Evolutionary conservation across 1,140 invertebrate species (phyloP).

Genomic region (Leptonema lineaticorne): DNA sequence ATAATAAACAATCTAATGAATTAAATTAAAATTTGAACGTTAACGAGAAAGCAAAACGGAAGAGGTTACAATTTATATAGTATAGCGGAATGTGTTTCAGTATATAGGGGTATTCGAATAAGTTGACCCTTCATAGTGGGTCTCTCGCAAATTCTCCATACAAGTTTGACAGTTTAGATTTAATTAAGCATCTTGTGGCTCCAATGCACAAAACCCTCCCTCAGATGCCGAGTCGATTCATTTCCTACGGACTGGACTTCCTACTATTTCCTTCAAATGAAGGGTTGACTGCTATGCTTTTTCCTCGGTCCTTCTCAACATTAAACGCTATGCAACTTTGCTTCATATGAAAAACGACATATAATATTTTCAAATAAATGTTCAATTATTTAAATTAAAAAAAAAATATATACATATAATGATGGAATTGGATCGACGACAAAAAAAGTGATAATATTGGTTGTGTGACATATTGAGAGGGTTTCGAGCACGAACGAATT

Average conservation of each 20-base stretch:
- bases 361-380: no score
- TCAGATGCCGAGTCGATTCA: constrained; percentile 3
- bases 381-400: no score
- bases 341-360: no score
- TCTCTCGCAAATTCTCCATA: constrained; percentile 22
- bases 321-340: no score
- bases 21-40: neutral
- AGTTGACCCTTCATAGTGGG: neutral
- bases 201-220: no score
- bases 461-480: neutral
- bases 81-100: no score
- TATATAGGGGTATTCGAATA: no score
- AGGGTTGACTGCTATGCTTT: neutral
- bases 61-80: no score
- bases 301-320: neutral
- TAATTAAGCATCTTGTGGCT: constrained; percentile 34
- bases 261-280: neutral
- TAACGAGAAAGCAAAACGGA: neutral
- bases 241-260: constrained; percentile 2
- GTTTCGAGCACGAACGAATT: neutral
- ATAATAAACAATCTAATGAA: no score
- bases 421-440: neutral
- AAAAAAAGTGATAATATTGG: neutral
- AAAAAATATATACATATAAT: no score
- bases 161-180: constrained; percentile 39